Conservation (phyloP, 2,113 vertebrate species). For the Lepus americanus region DNA sequence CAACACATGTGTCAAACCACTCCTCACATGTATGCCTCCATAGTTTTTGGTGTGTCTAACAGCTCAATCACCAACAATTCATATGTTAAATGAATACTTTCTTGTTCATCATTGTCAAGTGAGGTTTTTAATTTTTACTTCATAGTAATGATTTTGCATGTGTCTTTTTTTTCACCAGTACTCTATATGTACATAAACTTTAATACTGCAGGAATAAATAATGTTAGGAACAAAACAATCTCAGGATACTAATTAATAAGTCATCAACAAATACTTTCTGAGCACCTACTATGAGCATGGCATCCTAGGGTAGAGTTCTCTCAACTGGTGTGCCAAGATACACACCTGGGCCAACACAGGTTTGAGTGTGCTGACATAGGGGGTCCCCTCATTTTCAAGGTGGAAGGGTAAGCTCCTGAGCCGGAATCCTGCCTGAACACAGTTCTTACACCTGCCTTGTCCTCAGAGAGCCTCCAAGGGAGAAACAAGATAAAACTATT, state of each 20-base stretch:
- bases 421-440: background rate
- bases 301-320: background rate
- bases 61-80: background rate
- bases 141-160: background rate
- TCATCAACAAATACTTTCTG: constrained; percentile 26
- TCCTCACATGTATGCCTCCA: background rate
- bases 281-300: constrained; percentile 50
- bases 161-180: background rate
- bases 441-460: background rate
- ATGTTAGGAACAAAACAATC: background rate
- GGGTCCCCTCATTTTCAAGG: background rate
- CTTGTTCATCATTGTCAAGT: background rate
- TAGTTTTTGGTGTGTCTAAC: background rate
- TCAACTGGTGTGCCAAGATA: fast-evolving
- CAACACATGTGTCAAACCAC: background rate
- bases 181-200: background rate
- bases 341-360: background rate
- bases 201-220: background rate
- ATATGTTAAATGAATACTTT: constrained; percentile 19
- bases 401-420: fast-evolving
- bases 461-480: background rate
- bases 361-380: background rate
- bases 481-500: constrained; percentile 17
- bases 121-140: constrained; percentile 6
- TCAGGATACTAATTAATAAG: background rate